Conservation (phyloP, 2,888 invertebrate genomes). For the Mamestra brassicae region DNA sequence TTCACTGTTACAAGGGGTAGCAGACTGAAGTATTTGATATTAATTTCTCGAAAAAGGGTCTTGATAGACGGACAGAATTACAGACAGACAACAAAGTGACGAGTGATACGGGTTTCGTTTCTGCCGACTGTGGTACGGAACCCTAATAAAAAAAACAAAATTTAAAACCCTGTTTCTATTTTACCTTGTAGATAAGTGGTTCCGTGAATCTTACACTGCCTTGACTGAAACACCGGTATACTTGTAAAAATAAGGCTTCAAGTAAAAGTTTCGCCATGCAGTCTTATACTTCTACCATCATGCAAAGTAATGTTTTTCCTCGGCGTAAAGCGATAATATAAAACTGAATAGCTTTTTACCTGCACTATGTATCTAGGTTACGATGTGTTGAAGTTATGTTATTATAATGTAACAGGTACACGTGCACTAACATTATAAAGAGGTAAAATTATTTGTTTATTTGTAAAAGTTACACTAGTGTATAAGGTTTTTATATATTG, state of each 20-base stretch:
- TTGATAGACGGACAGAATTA: too few species aligned
- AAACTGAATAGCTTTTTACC: constrained; percentile 28
- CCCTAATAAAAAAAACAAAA: too few species aligned
- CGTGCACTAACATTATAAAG: background rate
- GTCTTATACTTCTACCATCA: constrained; percentile 5
- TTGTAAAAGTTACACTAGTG: too few species aligned
- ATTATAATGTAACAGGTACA: background rate
- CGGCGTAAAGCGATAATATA: constrained; percentile 3
- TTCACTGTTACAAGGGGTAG: too few species aligned
- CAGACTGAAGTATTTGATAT: too few species aligned
- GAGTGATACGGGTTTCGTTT: too few species aligned
- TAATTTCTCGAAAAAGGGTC: too few species aligned
- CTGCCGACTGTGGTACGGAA: too few species aligned
- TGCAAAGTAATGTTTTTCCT: constrained; percentile 35
- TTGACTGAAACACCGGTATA: background rate
- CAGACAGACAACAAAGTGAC: too few species aligned
- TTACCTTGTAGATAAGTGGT: background rate
- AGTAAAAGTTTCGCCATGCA: constrained; percentile 14
- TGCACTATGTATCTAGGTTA: constrained; percentile 6
- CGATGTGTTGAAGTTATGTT: constrained; percentile 1
- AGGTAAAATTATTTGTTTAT: background rate
- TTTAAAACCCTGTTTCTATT: background rate
- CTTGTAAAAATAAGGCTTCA: constrained; percentile 19
- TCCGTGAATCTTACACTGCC: background rate
- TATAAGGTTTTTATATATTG: too few species aligned